A percentile compares a stretch with the other conserved stretches of the same genome.
Evolutionary conservation across 2,888 invertebrate species (phyloP).

Genomic region (Abrostola triplasia): DNA sequence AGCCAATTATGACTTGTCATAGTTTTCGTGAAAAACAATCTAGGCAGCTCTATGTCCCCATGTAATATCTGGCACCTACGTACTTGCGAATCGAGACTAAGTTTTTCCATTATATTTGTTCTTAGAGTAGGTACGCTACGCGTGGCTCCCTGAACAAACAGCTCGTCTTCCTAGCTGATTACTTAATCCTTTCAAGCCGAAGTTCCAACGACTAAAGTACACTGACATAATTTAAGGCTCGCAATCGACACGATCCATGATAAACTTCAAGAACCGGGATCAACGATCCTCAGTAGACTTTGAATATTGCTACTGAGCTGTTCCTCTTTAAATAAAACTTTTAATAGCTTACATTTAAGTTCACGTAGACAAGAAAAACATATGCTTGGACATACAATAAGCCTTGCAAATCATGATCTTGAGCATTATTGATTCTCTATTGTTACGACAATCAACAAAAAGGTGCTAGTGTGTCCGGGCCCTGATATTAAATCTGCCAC

Average conservation of each 20-base stretch:
- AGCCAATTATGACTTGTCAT: background rate
- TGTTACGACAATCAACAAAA: conserved; percentile 35
- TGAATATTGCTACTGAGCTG: background rate
- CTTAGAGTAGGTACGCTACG: background rate
- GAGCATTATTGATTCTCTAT: conserved; percentile 19
- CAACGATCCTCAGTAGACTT: no score
- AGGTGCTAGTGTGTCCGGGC: conserved; percentile 52
- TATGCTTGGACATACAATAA: background rate
- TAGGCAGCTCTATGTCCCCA: background rate
- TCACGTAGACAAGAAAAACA: conserved; percentile 26
- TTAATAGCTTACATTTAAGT: conserved; percentile 37
- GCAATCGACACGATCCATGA: no score
- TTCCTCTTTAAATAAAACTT: conserved; percentile 27
- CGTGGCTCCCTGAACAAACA: background rate
- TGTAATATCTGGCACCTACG: background rate
- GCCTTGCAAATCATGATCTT: no score
- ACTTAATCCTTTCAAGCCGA: background rate
- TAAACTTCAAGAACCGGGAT: no score
- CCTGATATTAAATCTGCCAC: conserved; percentile 78
- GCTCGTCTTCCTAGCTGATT: background rate
- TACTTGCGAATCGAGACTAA: no score
- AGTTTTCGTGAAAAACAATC: background rate
- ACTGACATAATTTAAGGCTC: background rate
- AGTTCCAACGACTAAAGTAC: background rate
- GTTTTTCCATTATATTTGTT: background rate